These are phyloP conservation scores for Limnephilus marmoratus DNA, from an alignment of 2,888 invertebrate species.

Conservation along the genomic window DNA sequence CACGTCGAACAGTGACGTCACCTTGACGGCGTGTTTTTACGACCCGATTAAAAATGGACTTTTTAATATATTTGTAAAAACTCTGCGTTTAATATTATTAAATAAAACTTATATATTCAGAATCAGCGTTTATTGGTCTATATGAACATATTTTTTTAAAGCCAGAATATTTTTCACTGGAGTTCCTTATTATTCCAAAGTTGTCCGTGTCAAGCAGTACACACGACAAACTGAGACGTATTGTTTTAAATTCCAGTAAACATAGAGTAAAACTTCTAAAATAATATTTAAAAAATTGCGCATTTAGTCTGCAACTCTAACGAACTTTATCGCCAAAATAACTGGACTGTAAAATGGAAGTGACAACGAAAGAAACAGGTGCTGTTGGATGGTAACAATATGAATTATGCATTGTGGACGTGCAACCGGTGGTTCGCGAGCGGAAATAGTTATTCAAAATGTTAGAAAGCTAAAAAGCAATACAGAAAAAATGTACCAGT, in stretches of 20 bases:
- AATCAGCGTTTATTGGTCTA: too few relatives aligned
- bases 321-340: slow-evolving; percentile 56
- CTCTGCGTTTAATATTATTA: too few relatives aligned
- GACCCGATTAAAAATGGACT: too few relatives aligned
- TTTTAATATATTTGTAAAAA: too few relatives aligned
- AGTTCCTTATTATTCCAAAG: too few relatives aligned
- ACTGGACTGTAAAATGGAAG: slow-evolving; percentile 56
- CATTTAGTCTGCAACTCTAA: background rate
- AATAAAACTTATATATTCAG: too few relatives aligned
- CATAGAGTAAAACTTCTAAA: background rate
- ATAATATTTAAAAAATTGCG: background rate
- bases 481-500: background rate
- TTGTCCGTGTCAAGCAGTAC: background rate
- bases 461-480: background rate
- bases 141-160: too few relatives aligned
- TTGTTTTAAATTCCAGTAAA: background rate
- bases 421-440: slow-evolving; percentile 3
- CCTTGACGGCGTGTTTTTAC: too few relatives aligned
- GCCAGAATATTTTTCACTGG: too few relatives aligned
- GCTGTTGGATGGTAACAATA: slow-evolving; percentile 34
- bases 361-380: slow-evolving; percentile 53
- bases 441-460: background rate
- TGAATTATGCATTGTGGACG: background rate
- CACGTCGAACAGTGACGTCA: too few relatives aligned
- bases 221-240: background rate